Evolutionary conservation across 2,888 invertebrate genomes (phyloP), one percentile per base, ranked within the genome.

Genomic region (Rhingia rostrata): DNA sequence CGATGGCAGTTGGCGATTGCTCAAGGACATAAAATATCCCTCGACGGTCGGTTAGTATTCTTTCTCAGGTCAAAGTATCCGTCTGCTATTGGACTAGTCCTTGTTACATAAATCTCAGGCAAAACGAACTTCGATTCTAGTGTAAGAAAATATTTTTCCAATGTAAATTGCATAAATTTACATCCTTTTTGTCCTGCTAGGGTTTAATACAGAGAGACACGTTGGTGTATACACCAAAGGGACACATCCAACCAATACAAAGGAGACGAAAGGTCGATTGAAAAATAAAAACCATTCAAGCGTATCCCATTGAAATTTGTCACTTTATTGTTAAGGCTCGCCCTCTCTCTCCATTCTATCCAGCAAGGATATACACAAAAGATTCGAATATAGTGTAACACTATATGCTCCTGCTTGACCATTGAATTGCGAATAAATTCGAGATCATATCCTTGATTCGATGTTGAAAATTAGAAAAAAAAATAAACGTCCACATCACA

Each of bases 211-310:
- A 58, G 32, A 56, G 22, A 51, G 14, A 12, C 47, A 43, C 63
- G 41, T 14, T 49, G 58, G 39, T 56, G 12, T 39, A 45, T 35
- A 51, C 37, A 53, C 56, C 22, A 22, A n/a, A 22, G 22, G 22
- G 22, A 22, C 22, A 22, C 22, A 22, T 22, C 22, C 22, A 22
- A 22, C 22, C 22, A 1, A 22, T 22, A 22, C 22, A 22, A 56
- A 61, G 67, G 47, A 78, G 70, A 75, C 69, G 69, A 74, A 84
- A 84, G 80, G 80, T 84, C 84, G 84, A 84, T 84, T 84, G 84
- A 80, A 84, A 84, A 80, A 80, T 80, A 80, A 84, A 84, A 84
- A 54, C 66, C 80, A 84, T 84, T 80, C 80, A 80, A 84, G 84
- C 51, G 74, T 70, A 70, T 37, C 64, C 84, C 80, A 84, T 84